A percentile compares a stretch with the other conserved stretches of the same genome.
Conservation (phyloP, 2,888 invertebrate species). For the Micoletzkya japonica region DNA sequence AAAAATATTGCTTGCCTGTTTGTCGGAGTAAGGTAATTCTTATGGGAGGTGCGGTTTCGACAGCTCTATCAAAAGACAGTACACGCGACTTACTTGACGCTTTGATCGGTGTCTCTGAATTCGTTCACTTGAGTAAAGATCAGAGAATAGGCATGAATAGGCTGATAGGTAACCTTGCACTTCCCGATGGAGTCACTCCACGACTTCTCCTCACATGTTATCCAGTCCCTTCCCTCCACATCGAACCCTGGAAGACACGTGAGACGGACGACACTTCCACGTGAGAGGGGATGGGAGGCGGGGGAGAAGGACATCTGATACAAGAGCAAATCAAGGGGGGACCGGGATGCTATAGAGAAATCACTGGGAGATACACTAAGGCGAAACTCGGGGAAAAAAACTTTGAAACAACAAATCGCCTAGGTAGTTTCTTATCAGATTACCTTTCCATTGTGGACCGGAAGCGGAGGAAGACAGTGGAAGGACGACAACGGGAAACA, state of each 20-base stretch:
- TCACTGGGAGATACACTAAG: not conserved
- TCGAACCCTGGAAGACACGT: conserved; percentile 4
- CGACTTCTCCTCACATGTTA: conserved; percentile 1
- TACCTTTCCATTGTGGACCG: conserved; percentile 20
- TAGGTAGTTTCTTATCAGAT: not conserved
- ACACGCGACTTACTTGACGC: conserved; percentile 5
- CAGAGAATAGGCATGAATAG: too few species aligned
- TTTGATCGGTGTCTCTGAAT: not conserved
- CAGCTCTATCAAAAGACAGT: not conserved
- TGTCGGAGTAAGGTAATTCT: not conserved
- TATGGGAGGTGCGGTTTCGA: not conserved
- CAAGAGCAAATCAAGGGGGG: not conserved
- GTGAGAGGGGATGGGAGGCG: not conserved
- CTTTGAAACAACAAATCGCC: not conserved
- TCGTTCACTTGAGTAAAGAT: not conserved
- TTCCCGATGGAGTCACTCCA: conserved; percentile 6
- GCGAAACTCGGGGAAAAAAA: not conserved
- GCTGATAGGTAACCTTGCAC: too few species aligned
- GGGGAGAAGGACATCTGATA: conserved; percentile 6
- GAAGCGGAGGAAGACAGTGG: conserved; percentile 22
- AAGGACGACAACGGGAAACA: conserved; percentile 10
- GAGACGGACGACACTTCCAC: not conserved
- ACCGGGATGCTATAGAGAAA: not conserved
- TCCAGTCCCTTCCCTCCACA: not conserved
- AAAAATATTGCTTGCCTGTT: not conserved